Evolutionary conservation across 2,797 vertebrate species (phyloP).

Genomic region (Sebastes elongatus): DNA sequence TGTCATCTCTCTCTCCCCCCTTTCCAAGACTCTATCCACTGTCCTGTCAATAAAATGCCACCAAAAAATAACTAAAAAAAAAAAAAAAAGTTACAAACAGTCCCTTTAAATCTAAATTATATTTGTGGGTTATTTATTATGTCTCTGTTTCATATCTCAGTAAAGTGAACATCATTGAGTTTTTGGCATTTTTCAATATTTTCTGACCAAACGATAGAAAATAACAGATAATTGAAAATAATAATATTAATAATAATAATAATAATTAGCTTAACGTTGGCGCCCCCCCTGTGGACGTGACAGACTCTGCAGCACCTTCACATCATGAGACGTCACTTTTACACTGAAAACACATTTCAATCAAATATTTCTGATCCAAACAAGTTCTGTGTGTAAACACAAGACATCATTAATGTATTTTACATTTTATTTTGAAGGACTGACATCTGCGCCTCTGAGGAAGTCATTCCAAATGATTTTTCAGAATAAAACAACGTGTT

Average conservation of each 20-base stretch:
- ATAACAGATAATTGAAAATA: background rate
- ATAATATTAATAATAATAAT: background rate
- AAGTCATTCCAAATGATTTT: background rate
- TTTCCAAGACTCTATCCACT: too few relatives aligned
- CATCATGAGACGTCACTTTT: background rate
- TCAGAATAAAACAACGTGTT: background rate
- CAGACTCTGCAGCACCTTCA: background rate
- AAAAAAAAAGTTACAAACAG: too few relatives aligned
- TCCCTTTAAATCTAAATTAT: background rate
- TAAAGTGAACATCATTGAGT: background rate
- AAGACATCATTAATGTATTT: background rate
- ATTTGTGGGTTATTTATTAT: background rate
- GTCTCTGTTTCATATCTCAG: too few relatives aligned
- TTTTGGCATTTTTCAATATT: background rate
- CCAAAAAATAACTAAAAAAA: too few relatives aligned
- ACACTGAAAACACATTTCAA: background rate
- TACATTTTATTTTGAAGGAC: background rate
- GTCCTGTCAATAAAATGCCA: too few relatives aligned
- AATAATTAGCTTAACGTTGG: background rate
- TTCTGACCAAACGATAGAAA: background rate
- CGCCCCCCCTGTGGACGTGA: background rate
- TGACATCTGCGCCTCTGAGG: background rate
- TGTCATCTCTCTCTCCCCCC: too few relatives aligned
- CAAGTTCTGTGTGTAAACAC: too few relatives aligned
- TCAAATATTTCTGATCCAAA: background rate